phyloP scores from a whole-genome alignment of 1,140 invertebrate species.

The Lithobius niger region DNA sequence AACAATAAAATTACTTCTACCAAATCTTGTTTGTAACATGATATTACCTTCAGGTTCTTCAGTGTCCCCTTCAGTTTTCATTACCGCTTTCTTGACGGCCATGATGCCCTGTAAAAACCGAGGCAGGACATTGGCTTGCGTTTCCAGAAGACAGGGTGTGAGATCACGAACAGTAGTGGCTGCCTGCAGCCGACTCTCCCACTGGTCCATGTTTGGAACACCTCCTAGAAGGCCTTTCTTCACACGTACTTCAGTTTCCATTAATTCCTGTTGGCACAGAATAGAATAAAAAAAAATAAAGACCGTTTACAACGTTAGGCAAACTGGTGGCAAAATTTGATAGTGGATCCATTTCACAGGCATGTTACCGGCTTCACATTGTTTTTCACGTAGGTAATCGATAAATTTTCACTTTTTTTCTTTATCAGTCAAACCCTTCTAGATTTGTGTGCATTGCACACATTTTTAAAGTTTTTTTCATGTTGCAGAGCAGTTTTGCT shows the following conservation, averaged over 20 bases:
- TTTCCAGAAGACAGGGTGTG: slow-evolving; percentile 22
- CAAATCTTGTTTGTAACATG: slow-evolving; percentile 15
- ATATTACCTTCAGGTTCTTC: slow-evolving; percentile 18
- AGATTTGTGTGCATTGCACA: too few relatives aligned
- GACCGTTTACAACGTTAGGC: slow-evolving; percentile 11
- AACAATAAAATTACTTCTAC: slow-evolving; percentile 3
- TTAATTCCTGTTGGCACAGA: slow-evolving; percentile 25
- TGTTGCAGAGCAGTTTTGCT: too few relatives aligned
- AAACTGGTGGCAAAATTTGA: not conserved
- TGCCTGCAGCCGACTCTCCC: slow-evolving; percentile 25
- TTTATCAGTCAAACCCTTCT: too few relatives aligned
- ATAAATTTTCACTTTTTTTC: not conserved
- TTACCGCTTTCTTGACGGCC: slow-evolving; percentile 16
- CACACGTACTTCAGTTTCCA: slow-evolving; percentile 11
- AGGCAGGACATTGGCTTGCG: slow-evolving; percentile 23
- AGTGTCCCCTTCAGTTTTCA: slow-evolving; percentile 20
- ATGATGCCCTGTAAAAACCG: slow-evolving; percentile 29
- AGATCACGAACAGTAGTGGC: slow-evolving; percentile 10
- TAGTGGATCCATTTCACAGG: not conserved
- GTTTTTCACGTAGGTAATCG: slow-evolving; percentile 7
- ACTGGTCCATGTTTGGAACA: slow-evolving; percentile 26
- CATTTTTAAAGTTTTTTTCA: too few relatives aligned
- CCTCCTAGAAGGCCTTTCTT: slow-evolving; percentile 28
- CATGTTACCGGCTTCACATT: not conserved
- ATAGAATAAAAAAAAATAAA: slow-evolving; percentile 12